Percentiles rank a stretch among this genome's conserved stretches.
Evolutionary conservation across 1,140 invertebrate species (phyloP).

Genomic region (Varroa destructor): DNA sequence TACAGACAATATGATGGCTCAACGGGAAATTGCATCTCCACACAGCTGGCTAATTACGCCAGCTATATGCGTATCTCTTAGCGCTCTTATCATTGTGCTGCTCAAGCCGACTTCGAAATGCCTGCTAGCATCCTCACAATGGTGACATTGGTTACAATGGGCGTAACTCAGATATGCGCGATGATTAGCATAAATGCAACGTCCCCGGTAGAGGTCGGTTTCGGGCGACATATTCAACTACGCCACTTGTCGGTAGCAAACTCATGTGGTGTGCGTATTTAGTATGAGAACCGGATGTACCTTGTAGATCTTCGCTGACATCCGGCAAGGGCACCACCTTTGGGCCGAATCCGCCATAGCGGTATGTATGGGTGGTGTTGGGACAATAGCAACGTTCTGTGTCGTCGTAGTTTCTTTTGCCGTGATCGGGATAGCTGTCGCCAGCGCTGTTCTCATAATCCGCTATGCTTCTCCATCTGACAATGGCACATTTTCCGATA

Average conservation of each 20-base stretch:
- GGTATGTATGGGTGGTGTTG: background rate
- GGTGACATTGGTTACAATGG: constrained; percentile 5
- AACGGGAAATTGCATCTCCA: no score
- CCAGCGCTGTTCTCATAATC: constrained; percentile 17
- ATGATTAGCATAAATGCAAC: constrained; percentile 14
- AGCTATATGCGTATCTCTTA: constrained; percentile 5
- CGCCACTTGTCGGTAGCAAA: constrained; percentile 9
- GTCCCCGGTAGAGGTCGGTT: constrained; percentile 2
- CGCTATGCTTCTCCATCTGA: background rate
- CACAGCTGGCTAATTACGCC: background rate
- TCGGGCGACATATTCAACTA: constrained; percentile 7
- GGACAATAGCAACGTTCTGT: constrained; percentile 15
- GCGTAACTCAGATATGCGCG: constrained; percentile 9
- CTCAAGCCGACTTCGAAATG: constrained; percentile 11
- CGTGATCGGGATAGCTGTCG: constrained; percentile 24
- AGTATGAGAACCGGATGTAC: constrained; percentile 2
- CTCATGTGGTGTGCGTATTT: background rate
- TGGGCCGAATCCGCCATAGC: background rate
- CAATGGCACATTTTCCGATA: background rate
- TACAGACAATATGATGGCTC: no score
- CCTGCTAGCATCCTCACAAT: constrained; percentile 10
- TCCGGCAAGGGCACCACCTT: background rate
- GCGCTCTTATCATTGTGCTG: background rate
- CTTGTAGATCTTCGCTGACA: background rate
- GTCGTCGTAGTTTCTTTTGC: constrained; percentile 17